Percentiles rank a stretch among this genome's conserved stretches.
phyloP scores from a whole-genome alignment of 2,888 invertebrate species.

The Dioctria linearis region DNA sequence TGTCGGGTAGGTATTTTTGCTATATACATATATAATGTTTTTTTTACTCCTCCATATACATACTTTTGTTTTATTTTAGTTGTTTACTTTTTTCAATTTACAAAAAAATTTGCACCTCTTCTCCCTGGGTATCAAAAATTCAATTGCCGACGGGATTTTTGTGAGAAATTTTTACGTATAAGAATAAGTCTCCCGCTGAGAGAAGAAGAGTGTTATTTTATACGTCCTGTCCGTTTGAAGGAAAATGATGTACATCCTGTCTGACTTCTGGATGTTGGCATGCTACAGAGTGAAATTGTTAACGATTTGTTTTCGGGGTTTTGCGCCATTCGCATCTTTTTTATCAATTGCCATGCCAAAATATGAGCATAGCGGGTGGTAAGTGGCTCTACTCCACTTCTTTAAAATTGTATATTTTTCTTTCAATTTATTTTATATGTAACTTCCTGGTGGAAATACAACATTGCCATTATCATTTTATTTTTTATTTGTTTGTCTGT shows the following conservation, averaged over 20 bases:
- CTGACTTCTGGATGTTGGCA: constrained; percentile 52
- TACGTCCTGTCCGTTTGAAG: constrained; percentile 43
- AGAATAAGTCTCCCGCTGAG: constrained; percentile 50
- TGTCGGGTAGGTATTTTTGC: background rate
- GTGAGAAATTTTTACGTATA: constrained; percentile 46
- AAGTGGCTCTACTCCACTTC: constrained; percentile 38
- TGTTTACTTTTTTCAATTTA: constrained; percentile 20
- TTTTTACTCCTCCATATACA: too few relatives aligned
- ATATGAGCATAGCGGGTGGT: constrained; percentile 43
- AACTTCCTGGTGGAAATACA: constrained; percentile 29
- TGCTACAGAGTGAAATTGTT: constrained; percentile 50
- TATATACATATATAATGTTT: too few relatives aligned
- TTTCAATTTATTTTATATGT: background rate
- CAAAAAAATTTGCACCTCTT: constrained; percentile 51
- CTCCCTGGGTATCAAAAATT: constrained; percentile 52
- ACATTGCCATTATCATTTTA: too few relatives aligned
- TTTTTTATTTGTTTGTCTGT: too few relatives aligned
- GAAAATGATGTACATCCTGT: constrained; percentile 52
- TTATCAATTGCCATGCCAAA: constrained; percentile 50
- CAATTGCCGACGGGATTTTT: constrained; percentile 52
- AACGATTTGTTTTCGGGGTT: constrained; percentile 48
- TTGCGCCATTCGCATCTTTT: constrained; percentile 40
- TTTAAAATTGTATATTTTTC: constrained; percentile 33
- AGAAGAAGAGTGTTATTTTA: constrained; percentile 48
- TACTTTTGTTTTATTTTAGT: constrained; percentile 24